These are phyloP conservation scores for Venusia cambrica DNA, from an alignment of 2,888 invertebrate genomes.

Conservation along the genomic window DNA sequence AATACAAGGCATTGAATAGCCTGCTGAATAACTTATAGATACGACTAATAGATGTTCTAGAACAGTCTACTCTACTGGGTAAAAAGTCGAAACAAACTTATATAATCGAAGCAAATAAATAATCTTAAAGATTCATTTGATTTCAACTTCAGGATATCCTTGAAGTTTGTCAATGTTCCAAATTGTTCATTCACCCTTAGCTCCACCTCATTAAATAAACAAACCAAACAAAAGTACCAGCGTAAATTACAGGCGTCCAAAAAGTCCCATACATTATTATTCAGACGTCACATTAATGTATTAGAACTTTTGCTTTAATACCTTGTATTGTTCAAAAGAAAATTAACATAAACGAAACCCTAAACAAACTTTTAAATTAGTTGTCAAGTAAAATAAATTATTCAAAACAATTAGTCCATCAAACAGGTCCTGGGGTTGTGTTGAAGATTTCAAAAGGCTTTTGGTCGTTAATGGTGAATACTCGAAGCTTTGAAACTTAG, in stretches of 20 bases:
- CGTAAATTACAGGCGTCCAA: constrained; percentile 24
- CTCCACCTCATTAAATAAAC: constrained; percentile 20
- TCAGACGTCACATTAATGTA: constrained; percentile 46
- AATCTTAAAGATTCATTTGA: too few species aligned
- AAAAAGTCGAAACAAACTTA: too few species aligned
- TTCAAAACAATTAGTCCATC: constrained; percentile 61
- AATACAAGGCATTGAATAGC: too few species aligned
- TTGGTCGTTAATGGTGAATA: constrained; percentile 9
- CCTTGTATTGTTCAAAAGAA: constrained; percentile 47
- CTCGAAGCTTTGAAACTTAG: constrained; percentile 1
- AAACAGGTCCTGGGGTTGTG: constrained; percentile 33
- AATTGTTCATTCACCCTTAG: constrained; percentile 6
- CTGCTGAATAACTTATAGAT: too few species aligned
- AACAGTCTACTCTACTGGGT: too few species aligned
- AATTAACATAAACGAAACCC: constrained; percentile 55
- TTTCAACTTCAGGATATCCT: too few species aligned
- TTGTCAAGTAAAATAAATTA: constrained; percentile 64
- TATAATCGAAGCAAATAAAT: too few species aligned
- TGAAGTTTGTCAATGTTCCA: constrained; percentile 1
- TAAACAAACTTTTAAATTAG: constrained; percentile 62
- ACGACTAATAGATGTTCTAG: too few species aligned
- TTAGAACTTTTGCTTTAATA: constrained; percentile 55
- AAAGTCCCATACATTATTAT: constrained; percentile 53
- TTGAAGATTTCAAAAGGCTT: constrained; percentile 15
- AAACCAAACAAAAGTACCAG: constrained; percentile 22